These are phyloP conservation scores for Corbicula japonica DNA, from an alignment of 2,888 invertebrate genomes.

Conservation along the genomic window DNA sequence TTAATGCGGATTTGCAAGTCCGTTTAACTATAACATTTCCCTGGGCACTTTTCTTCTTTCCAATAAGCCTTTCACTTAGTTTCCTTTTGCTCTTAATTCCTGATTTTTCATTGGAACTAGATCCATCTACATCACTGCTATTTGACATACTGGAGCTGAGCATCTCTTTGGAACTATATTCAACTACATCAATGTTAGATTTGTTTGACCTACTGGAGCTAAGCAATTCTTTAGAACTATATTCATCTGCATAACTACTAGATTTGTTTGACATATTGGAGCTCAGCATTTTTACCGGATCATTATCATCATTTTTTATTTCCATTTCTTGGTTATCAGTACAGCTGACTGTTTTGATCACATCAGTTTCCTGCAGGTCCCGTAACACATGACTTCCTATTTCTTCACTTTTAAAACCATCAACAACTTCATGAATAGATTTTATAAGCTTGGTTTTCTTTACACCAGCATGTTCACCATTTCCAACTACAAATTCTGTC, in stretches of 20 bases:
- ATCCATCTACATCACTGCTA: neutral
- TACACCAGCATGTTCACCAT: neutral
- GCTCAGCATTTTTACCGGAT: neutral
- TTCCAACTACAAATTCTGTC: constrained; percentile 11
- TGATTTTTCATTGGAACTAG: neutral
- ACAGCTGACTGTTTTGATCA: too few species aligned
- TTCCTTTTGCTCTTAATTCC: neutral
- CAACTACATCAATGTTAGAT: neutral
- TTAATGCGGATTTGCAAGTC: neutral
- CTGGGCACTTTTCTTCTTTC: constrained; percentile 9
- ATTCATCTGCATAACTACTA: constrained; percentile 15
- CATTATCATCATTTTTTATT: constrained; percentile 10
- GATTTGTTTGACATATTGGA: neutral
- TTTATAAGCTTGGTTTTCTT: neutral
- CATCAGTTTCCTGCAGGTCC: neutral
- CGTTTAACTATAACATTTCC: too few species aligned
- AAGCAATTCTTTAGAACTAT: constrained; percentile 9
- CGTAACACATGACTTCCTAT: neutral
- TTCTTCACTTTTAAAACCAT: neutral
- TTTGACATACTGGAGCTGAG: neutral
- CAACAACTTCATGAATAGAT: neutral
- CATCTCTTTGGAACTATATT: too few species aligned
- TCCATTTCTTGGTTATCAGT: neutral
- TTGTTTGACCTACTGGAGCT: neutral
- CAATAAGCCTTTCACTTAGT: neutral